Evolutionary conservation across 2,113 vertebrate genomes (phyloP), one percentile per base, ranked within the genome.

Genomic region (Megatriorchis doriae): DNA sequence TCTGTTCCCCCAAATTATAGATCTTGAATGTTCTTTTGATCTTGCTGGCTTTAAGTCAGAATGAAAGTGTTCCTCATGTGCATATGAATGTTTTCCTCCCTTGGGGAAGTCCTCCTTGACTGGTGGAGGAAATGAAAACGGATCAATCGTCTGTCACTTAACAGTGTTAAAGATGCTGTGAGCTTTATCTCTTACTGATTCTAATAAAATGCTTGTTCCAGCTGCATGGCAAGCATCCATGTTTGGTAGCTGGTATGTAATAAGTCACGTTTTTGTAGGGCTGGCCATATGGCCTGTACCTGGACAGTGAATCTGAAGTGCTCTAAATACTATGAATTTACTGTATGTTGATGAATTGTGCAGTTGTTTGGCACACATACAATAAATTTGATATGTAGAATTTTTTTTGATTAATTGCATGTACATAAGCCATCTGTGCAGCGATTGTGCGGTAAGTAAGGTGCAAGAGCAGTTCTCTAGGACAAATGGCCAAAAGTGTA

Each of bases 101-200:
- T 25, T 74, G 18, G 17, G 45, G 18, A 4, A 47, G n/a, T 80
- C 17, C 23, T 92, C 22, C 16, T 31, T 81, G 38, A 47, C 70
- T 68, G 81, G 34, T n/a, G 86, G 70, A 65, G 73, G n/a, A 75
- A 81, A 18, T n/a, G 61, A 81, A 75, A 85, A 31, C 2, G 5
- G 38, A 70, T 83, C 83, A 81, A 36, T 96, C 45, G 48, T 40
- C 27, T 86, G 42, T 86, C 56, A 72, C 52, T 87, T 93, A 74
- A 55, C 0, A 7, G 31, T 48, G 36, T 84, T 68, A 84, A 74
- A 70, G 59, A 78, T 90, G 48, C 61, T 3, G 2, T 3, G 4
- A 61, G 6, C 58, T 88, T 96, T 83, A 20, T 67, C 52, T 79
- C 40, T 29, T 53, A 36, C 4, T 1, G 5, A 4, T 94, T 79